These are phyloP conservation scores for Aix galericulata DNA, from an alignment of 2,113 vertebrate genomes.

Conservation along the genomic window DNA sequence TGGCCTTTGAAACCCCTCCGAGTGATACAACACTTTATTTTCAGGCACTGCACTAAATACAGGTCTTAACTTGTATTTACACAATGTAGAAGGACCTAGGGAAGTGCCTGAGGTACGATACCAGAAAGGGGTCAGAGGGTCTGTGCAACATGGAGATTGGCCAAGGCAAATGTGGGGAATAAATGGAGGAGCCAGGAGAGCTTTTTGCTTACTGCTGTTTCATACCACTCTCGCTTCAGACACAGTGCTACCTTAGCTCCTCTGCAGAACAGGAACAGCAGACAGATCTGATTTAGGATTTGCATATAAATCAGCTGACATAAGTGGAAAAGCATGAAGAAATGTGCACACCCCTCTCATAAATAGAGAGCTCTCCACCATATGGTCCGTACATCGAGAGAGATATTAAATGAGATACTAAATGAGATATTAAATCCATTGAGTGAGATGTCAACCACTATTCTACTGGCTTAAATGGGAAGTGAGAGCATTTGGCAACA, in stretches of 20 bases:
- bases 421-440: neutral
- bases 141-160: neutral
- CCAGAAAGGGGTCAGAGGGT: neutral
- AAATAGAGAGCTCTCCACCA: neutral
- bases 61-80: neutral
- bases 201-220: neutral
- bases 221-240: neutral
- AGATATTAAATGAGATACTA: neutral
- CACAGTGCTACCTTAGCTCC: neutral
- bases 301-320: neutral
- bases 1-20: neutral
- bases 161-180: fast-evolving
- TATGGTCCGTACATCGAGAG: neutral
- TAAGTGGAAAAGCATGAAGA: neutral
- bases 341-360: neutral
- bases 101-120: neutral
- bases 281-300: neutral
- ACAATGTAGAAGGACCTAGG: neutral
- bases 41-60: neutral
- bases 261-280: neutral
- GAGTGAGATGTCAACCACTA: neutral
- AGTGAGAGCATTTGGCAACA: neutral
- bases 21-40: neutral
- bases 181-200: neutral
- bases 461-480: neutral